A percentile compares a stretch with the other conserved stretches of the same genome.
phyloP scores from a whole-genome alignment of 2,113 vertebrate species.

The Tretioscincus oriximinensis region DNA sequence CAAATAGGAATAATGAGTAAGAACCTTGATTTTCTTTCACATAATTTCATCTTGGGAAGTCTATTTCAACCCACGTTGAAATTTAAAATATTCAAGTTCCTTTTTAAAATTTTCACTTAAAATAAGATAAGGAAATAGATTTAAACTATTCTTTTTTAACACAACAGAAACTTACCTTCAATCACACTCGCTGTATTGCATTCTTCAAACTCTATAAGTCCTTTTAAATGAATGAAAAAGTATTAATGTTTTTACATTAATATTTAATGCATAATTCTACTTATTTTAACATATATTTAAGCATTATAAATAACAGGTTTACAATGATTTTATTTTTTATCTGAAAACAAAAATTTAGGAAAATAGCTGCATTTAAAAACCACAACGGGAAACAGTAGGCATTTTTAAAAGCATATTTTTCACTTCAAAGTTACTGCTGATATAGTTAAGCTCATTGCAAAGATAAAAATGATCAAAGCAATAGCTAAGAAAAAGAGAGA shows the following conservation, averaged over 20 bases:
- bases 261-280: constrained; percentile 3
- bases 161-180: constrained; percentile 80
- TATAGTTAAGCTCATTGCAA: too few relatives aligned
- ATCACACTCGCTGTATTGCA: constrained; percentile 87
- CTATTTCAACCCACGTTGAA: background rate
- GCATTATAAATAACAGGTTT: background rate
- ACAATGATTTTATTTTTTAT: too few relatives aligned
- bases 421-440: background rate
- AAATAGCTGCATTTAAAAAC: too few relatives aligned
- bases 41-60: background rate
- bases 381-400: too few relatives aligned
- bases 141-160: background rate
- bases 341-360: background rate
- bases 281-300: constrained; percentile 1
- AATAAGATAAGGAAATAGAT: background rate
- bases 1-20: background rate
- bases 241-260: constrained; percentile 8
- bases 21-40: background rate
- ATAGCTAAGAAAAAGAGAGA: too few relatives aligned
- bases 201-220: constrained; percentile 96
- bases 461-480: too few relatives aligned
- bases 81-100: background rate
- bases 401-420: too few relatives aligned
- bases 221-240: constrained; percentile 59
- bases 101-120: background rate